Base-by-base conservation (phyloP, 2,888 invertebrate species). In the Venusia cambrica region DNA sequence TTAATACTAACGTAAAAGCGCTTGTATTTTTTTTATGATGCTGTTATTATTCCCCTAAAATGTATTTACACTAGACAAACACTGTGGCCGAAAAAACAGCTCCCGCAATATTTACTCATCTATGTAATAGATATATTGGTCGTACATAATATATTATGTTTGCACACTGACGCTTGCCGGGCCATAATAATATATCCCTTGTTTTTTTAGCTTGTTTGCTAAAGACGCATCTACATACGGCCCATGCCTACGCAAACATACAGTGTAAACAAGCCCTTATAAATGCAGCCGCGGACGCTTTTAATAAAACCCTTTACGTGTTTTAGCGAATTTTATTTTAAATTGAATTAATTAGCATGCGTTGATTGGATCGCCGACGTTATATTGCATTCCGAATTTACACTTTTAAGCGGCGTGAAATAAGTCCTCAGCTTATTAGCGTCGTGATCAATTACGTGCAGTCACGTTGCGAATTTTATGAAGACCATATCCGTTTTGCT, bases 131-230 rank as follows among this genome's bases (percentile, higher is more conserved):
- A 29, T 38, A 44, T 39, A 38, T 38, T 42, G 43, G 7, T 19
- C 29, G 32, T 42, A 48, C 34, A 40, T 39, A 39, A 35, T 41
- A 19, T 43, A 51, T 48, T 53, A 51, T 54, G 51, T 58, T 51
- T 49, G 43, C 52, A 52, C 51, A 54, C 51, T 49, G 36, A 33
- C 43, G 49, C 34, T 51, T 48, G 51, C 48, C 54, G 62, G 62
- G 57, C 54, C 65, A 68, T 73, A 64, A 71, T 72, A 69, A 69
- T 62, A 67, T 54, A 52, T 60, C 85, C 87, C 83, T 76, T 85
- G 83, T 85, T 87, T 87, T 85, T 87, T 84, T 76, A 84, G 71
- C 68, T 45, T 87, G 80, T 84, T 85, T 84, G 73, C 75, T 62
- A 60, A 80, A 85, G 84, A 76, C 79, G 84, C 83, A 83, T 84